Evolutionary conservation across 2,888 invertebrate genomes (phyloP), one percentile per base, ranked within the genome.

Genomic region (Caenorhabditis wallacei): DNA sequence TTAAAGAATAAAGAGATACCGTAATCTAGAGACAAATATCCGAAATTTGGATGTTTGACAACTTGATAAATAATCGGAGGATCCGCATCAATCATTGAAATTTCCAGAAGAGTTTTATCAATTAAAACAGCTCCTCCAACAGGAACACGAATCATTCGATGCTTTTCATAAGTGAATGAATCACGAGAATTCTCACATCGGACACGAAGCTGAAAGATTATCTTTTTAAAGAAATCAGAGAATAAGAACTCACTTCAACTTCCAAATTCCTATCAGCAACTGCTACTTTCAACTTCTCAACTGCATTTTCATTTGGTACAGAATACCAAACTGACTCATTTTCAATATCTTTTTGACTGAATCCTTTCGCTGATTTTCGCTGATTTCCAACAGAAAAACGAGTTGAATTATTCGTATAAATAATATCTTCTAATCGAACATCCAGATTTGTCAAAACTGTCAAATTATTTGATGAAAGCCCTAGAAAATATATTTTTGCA

Each of bases 401-500:
- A 26, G 66, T 72, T 16, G 80, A 63, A 16, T 74, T 76, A n/a
- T 82, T 78, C 16, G 64, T 51, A 69, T 86, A 90, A 30, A 82
- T 70, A 30, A 90, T 86, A 13, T 87, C 85, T 13, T 71, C 74
- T 10, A 70, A 46, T 46, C 79, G 80, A 13, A 88, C 85, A 78
- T 89, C 88, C 46, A 88, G 22, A 75, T 88, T 89, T 1, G 89
- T 88, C 24, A 66, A 40, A 11, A 89, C 87, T 8, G 86, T 85
- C 46, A 90, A 74, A 57, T 88, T 87, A 18, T 66, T 63, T 0
- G 82, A 69, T 0, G 76, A 54, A 3, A 83, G 30, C 37, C 56
- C 85, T 74, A 40, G 48, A 54, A 69, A 46, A 63, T 30, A 30
- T 57, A 63, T 10, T n/a, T n/a, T n/a, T n/a, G n/a, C n/a, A n/a